Evolutionary conservation across 2,888 invertebrate genomes (phyloP).

Genomic region (Euzophera pinguis): DNA sequence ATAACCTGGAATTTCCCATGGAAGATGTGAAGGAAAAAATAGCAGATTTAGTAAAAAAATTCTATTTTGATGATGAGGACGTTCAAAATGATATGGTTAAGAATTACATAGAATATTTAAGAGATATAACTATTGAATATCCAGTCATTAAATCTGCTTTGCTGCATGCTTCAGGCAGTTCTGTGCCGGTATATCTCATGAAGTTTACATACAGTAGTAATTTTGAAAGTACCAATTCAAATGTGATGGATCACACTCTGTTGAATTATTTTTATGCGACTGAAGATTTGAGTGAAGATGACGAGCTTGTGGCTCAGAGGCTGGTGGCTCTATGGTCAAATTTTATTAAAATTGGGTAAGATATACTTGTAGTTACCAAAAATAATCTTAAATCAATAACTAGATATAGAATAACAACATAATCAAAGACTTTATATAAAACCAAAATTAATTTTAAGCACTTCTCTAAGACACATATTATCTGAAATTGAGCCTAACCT

Average conservation of each 20-base stretch:
- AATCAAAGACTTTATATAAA: no score
- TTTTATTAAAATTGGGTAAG: slow-evolving; percentile 61
- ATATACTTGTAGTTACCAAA: not conserved
- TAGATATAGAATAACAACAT: no score
- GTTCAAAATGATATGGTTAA: slow-evolving; percentile 25
- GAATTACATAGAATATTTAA: slow-evolving; percentile 48
- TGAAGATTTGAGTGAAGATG: slow-evolving; percentile 22
- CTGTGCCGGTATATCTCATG: slow-evolving; percentile 51
- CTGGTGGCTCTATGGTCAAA: slow-evolving; percentile 47
- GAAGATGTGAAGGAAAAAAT: slow-evolving; percentile 36
- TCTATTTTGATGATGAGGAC: slow-evolving; percentile 46
- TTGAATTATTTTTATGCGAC: slow-evolving; percentile 41
- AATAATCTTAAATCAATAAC: no score
- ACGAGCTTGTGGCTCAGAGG: slow-evolving; percentile 33
- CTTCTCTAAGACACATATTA: no score
- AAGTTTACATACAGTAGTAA: slow-evolving; percentile 33
- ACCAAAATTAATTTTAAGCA: no score
- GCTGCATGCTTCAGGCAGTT: slow-evolving; percentile 42
- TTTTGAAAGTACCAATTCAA: slow-evolving; percentile 11
- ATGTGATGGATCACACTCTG: slow-evolving; percentile 29
- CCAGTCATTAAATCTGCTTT: slow-evolving; percentile 52
- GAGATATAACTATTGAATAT: slow-evolving; percentile 54
- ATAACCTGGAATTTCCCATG: slow-evolving; percentile 48
- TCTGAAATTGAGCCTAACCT: no score
- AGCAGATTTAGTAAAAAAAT: slow-evolving; percentile 48